Evolutionary conservation across 2,113 vertebrate genomes (phyloP).

Genomic region (Apistogramma diplotaenia): DNA sequence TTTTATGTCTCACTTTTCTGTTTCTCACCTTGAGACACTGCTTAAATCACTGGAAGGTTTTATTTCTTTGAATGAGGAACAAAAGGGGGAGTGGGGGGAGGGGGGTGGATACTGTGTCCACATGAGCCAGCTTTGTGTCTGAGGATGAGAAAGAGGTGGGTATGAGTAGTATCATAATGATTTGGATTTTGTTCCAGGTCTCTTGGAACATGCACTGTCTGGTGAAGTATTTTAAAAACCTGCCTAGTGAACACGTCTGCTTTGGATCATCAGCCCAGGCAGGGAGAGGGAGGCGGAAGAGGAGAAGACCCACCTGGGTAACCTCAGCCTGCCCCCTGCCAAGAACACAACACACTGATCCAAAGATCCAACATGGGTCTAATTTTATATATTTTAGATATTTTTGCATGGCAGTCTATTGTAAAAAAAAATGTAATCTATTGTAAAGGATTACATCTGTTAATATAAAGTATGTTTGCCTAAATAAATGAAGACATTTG

Average conservation of each 20-base stretch:
- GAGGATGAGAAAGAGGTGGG: slow-evolving; percentile 17
- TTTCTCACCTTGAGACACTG: slow-evolving; percentile 14
- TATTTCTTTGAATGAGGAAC: slow-evolving; percentile 10
- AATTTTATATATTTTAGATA: no score
- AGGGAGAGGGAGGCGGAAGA: slow-evolving; percentile 56
- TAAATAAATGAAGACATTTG: neutral
- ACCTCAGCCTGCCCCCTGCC: slow-evolving; percentile 45
- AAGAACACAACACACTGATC: slow-evolving; percentile 38
- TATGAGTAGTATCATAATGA: slow-evolving; percentile 50
- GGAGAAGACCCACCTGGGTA: slow-evolving; percentile 71
- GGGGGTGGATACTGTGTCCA: neutral
- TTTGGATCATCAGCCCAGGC: slow-evolving; percentile 52
- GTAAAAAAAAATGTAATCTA: neutral
- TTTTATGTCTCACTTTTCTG: slow-evolving; percentile 20
- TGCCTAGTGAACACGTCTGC: slow-evolving; percentile 56
- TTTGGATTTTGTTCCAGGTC: slow-evolving; percentile 35
- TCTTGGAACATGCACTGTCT: slow-evolving; percentile 28
- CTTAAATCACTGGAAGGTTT: slow-evolving; percentile 47
- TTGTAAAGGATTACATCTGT: neutral
- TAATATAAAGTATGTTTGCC: neutral
- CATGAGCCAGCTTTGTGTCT: slow-evolving; percentile 21
- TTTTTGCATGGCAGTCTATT: neutral
- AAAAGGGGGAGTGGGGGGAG: neutral
- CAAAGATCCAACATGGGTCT: neutral
- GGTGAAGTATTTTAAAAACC: slow-evolving; percentile 54